These are phyloP conservation scores for Tapirus indicus DNA, from an alignment of 2,797 vertebrate genomes.

Conservation along the genomic window DNA sequence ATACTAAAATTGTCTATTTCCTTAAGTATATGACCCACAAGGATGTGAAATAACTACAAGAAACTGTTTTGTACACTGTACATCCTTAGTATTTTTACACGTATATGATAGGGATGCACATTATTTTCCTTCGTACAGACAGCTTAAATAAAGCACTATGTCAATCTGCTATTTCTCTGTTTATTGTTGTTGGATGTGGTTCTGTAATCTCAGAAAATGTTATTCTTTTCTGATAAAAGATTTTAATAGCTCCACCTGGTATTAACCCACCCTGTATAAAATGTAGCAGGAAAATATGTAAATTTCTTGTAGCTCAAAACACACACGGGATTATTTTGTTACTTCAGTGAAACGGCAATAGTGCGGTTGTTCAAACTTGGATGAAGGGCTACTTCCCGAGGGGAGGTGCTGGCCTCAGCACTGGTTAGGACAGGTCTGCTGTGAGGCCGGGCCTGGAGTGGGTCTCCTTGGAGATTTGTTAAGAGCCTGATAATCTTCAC, in stretches of 20 bases:
- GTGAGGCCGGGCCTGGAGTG: not conserved
- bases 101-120: conserved; percentile 97
- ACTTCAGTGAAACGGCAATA: not conserved
- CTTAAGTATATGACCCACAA: conserved; percentile 93
- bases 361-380: not conserved
- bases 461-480: not conserved
- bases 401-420: not conserved
- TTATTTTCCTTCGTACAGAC: conserved; percentile 98
- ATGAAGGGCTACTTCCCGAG: not conserved
- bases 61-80: conserved; percentile 98
- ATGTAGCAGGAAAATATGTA: conserved; percentile 6
- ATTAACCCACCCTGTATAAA: not conserved
- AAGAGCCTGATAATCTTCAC: not conserved
- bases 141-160: conserved; percentile 99
- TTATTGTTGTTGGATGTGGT: conserved; percentile 87
- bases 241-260: conserved; percentile 43
- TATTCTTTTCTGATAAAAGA: conserved; percentile 77
- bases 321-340: not conserved
- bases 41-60: conserved; percentile 95
- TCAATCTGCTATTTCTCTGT: conserved; percentile 92
- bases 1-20: conserved; percentile 91
- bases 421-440: not conserved
- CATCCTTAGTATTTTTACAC: conserved; percentile 99
- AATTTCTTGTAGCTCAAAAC: not conserved
- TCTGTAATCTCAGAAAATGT: conserved; percentile 85